Evolutionary conservation across 2,113 vertebrate species (phyloP), one percentile per base, ranked within the genome.

Genomic region (Oncorhynchus nerka): DNA sequence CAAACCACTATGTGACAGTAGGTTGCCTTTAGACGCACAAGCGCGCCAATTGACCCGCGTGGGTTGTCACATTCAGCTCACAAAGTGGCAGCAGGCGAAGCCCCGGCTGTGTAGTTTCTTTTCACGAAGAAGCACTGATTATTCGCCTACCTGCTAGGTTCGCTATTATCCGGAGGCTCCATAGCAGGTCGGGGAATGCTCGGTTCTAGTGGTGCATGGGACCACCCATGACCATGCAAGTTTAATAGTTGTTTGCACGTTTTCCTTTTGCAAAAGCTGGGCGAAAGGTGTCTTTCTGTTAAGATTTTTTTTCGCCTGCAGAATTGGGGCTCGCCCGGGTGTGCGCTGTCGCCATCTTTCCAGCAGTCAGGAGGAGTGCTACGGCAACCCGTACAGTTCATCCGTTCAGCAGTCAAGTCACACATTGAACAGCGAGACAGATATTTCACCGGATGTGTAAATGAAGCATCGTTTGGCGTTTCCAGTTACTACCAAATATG

Each of bases 291-390:
- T 82, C 84, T 87, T 80, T 85, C 83, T 77, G 59, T 68, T 83
- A 76, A 90, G 89, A 89, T 91, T 92, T 91, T 68, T 51, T 87
- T 78, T 90, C 90, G 81, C 91, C 91, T 91, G 93, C 84, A 92
- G 89, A 86, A 90, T 84, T 76, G 83, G 85, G 79, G 90, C 88
- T 92, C 83, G 88, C 83, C 87, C 73, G 87, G 90, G 91, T 83
- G 87, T 86, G 84, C 86, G 87, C 85, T 75, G 92, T 89, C 93
- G 93, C 94, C 94, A 94, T 94, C 86, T 94, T 93, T 90, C 87
- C 89, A 92, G 83, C 87, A 86, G 84, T 91, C 89, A 90, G 89
- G 91, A 92, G 89, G 91, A 91, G 92, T 88, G 90, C 90, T 90
- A 82, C 80, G 81, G 39, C 39, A 89, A 79, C 83, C 22, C 87